phyloP scores from a whole-genome alignment of 2,888 invertebrate species.

The Bombylius major region DNA sequence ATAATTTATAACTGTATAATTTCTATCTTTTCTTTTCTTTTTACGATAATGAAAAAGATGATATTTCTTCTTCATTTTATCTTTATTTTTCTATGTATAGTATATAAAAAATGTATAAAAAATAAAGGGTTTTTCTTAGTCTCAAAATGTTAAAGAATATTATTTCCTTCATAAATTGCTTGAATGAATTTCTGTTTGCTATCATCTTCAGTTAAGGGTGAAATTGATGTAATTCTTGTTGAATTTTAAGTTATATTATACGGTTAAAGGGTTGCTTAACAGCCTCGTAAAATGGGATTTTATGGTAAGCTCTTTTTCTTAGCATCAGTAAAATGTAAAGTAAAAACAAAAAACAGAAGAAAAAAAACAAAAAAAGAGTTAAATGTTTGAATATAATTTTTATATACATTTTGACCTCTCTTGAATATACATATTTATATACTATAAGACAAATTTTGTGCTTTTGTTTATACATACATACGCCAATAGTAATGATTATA shows the following conservation, averaged over 20 bases:
- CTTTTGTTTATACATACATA: background rate
- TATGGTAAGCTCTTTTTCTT: background rate
- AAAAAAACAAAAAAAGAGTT: background rate
- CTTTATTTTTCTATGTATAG: too few relatives aligned
- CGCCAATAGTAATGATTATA: too few relatives aligned
- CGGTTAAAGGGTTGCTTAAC: slow-evolving; percentile 4
- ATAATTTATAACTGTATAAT: too few relatives aligned
- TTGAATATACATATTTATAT: too few relatives aligned
- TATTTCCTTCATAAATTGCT: background rate
- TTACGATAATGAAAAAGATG: too few relatives aligned
- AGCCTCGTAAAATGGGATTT: slow-evolving; percentile 1
- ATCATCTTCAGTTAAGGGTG: background rate
- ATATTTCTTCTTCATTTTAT: too few relatives aligned
- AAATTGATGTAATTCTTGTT: slow-evolving; percentile 4
- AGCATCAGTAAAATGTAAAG: background rate
- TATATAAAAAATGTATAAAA: background rate
- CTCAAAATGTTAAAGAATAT: background rate
- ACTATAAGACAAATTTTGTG: too few relatives aligned
- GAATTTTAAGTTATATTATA: background rate
- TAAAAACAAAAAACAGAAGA: background rate
- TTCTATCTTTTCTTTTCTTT: too few relatives aligned
- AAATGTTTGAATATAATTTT: background rate
- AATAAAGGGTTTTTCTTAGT: background rate
- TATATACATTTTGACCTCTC: too few relatives aligned
- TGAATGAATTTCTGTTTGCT: background rate